Evolutionary conservation across 2,113 vertebrate species (phyloP), one percentile per base, ranked within the genome.

Genomic region (Anguilla japonica): DNA sequence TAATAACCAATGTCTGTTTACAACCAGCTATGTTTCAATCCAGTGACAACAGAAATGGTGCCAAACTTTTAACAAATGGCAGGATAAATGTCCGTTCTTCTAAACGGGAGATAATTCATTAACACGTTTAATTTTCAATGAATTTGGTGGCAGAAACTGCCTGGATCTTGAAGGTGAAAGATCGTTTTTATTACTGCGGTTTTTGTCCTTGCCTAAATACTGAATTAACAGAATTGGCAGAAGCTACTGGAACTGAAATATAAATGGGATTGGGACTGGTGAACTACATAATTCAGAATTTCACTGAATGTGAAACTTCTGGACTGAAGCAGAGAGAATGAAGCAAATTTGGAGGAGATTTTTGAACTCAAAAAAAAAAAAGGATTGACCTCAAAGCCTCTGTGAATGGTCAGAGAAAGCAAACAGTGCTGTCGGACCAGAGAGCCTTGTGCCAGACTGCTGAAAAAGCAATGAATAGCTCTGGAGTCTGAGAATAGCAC

Each of bases 401-500:
- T 75, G 56, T 60, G 71, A 75, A 75, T 53, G 26, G n/a, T 75
- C 71, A n/a, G 3, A 9, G 13, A 75, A 75, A 75, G 71, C 71
- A 75, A 75, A 75, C 71, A 75, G 71, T 75, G n/a, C 71, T 75
- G 71, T 75, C 26, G n/a, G 13, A 34, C 9, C 16, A n/a, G 29
- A 13, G 71, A 34, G n/a, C 26, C n/a, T 2, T 34, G 71, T 1
- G 71, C 71, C 71, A 75, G n/a, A 75, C 71, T 34, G 26, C 71
- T 75, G 71, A 75, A 75, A 75, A 34, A 34, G 71, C 71, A 75
- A 75, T 75, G 71, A 34, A 75, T 29, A 75, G 71, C 71, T 29
- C 71, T 75, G 22, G 26, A 75, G 71, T 75, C 57, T 53, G 50
- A 86, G 88, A 88, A 78, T 85, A 11, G 85, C 79, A 41, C 80